Percentiles rank a stretch among this genome's conserved stretches.
These are phyloP conservation scores for Rhagoletis zephyria DNA, from an alignment of 1,140 invertebrate species.

Conservation along the genomic window DNA sequence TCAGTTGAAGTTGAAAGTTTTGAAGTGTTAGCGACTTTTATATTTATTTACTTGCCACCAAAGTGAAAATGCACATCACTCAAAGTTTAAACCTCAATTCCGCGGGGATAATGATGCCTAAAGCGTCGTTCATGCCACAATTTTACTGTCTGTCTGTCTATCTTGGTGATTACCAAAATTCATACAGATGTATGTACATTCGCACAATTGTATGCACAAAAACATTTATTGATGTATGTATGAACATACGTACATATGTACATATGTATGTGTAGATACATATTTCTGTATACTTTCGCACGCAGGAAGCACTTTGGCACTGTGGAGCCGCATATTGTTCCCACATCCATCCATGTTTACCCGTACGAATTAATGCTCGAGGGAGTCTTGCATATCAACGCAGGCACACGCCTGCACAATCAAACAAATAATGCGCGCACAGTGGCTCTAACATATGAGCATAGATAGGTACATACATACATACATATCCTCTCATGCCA, in stretches of 20 bases:
- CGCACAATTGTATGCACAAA: not conserved
- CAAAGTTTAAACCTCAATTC: constrained; percentile 49
- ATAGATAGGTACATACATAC: not conserved
- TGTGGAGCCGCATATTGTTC: not conserved
- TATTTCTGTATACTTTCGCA: not conserved
- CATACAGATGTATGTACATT: not conserved
- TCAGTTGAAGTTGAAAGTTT: constrained; percentile 43
- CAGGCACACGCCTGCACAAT: constrained; percentile 21
- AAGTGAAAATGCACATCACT: constrained; percentile 51
- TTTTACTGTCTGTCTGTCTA: not conserved
- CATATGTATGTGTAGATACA: not conserved
- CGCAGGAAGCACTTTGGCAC: constrained; percentile 17
- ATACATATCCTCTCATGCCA: not conserved
- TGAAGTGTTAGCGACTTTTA: constrained; percentile 50
- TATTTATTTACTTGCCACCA: constrained; percentile 52
- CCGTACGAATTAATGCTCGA: constrained; percentile 12
- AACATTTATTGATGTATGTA: not conserved
- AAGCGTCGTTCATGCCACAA: constrained; percentile 35
- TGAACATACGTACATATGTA: not conserved
- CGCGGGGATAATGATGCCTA: constrained; percentile 51
- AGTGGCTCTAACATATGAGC: no score
- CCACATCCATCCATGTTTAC: constrained; percentile 31
- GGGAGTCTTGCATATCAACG: constrained; percentile 47
- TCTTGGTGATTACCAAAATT: not conserved
- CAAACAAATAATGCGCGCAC: constrained; percentile 25